Evolutionary conservation across 2,113 vertebrate genomes (phyloP).

Genomic region (Entomyzon cyanotis): DNA sequence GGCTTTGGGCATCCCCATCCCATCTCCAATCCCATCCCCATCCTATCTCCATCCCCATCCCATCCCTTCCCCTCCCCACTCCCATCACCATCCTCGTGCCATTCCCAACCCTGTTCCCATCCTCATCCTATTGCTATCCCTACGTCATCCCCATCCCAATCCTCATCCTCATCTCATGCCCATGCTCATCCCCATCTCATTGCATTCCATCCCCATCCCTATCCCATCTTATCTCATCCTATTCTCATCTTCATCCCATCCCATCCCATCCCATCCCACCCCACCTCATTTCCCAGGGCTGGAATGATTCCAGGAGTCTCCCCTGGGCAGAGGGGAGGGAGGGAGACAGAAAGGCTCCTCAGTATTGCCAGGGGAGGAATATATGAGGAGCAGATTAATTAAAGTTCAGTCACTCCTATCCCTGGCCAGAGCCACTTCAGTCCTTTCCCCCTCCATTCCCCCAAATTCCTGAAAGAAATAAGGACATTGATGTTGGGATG

Average conservation of each 20-base stretch:
- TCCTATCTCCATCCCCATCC: not conserved
- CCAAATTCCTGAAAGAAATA: not conserved
- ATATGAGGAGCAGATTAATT: not conserved
- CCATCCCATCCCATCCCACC: not conserved
- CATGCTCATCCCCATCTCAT: too few relatives aligned
- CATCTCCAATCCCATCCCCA: not conserved
- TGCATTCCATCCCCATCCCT: not conserved
- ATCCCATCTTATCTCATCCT: too few relatives aligned
- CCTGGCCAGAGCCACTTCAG: not conserved
- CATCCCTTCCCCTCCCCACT: not conserved
- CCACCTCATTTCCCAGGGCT: not conserved
- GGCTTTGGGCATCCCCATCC: not conserved
- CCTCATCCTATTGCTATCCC: not conserved
- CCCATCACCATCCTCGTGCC: not conserved
- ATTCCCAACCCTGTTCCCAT: too few relatives aligned
- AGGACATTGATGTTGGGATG: not conserved
- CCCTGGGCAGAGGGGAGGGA: rapidly evolving
- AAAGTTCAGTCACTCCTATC: not conserved
- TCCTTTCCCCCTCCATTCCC: not conserved
- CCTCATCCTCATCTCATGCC: not conserved
- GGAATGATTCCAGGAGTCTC: not conserved
- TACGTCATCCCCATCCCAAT: not conserved
- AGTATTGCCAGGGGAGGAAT: not conserved
- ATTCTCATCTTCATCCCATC: too few relatives aligned
- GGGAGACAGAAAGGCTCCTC: not conserved